Percentiles rank a stretch among this genome's conserved stretches.
Evolutionary conservation across 2,888 invertebrate species (phyloP).

Genomic region (Gastracanthus pulcherrimus): DNA sequence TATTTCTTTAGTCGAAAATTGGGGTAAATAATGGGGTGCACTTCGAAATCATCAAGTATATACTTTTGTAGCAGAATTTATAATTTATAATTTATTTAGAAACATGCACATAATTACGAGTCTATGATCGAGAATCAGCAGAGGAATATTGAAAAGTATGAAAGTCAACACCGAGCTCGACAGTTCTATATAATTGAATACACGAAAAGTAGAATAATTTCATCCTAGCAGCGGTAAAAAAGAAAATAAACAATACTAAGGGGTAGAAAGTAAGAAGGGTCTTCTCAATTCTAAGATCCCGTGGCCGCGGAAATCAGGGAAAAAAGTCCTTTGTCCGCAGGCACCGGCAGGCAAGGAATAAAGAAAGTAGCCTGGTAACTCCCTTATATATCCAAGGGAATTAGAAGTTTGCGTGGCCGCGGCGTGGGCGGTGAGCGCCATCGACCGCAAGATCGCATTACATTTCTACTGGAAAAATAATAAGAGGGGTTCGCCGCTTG

Average conservation of each 20-base stretch:
- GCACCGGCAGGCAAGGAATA: constrained; percentile 8
- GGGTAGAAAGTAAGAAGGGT: too few species aligned
- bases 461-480: constrained; percentile 54
- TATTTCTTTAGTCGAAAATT: too few species aligned
- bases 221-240: neutral
- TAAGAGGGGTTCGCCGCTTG: constrained; percentile 50
- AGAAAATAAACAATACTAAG: constrained; percentile 22
- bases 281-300: too few species aligned
- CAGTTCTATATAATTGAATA: too few species aligned
- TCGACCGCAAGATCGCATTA: constrained; percentile 56
- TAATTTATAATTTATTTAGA: too few species aligned
- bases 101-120: too few species aligned
- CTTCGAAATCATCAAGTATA: too few species aligned
- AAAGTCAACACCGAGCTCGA: too few species aligned
- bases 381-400: constrained; percentile 17
- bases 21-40: too few species aligned
- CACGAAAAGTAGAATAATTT: constrained; percentile 17
- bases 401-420: constrained; percentile 38
- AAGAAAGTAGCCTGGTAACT: neutral
- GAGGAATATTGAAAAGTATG: neutral
- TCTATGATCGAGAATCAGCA: neutral
- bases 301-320: neutral
- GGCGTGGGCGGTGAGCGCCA: constrained; percentile 4
- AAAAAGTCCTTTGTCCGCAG: constrained; percentile 38
- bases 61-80: too few species aligned